A percentile compares a stretch with the other conserved stretches of the same genome.
Evolutionary conservation across 2,888 invertebrate species (phyloP).

Genomic region (Biston stratarius): DNA sequence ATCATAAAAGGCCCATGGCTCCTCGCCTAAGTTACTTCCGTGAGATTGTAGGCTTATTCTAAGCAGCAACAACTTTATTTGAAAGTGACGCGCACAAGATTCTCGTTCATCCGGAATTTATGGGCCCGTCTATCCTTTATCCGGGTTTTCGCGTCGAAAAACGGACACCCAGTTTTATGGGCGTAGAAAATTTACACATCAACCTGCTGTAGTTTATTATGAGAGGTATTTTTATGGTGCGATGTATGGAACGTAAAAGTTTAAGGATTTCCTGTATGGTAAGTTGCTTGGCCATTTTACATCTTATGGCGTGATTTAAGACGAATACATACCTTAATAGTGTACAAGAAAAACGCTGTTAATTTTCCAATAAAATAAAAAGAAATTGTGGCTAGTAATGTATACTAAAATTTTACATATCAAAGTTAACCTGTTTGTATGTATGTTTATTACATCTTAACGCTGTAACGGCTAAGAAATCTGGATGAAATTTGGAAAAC

Average conservation of each 20-base stretch:
- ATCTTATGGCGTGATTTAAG: conserved; percentile 4
- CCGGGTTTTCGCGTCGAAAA: conserved; percentile 50
- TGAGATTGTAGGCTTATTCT: conserved; percentile 59
- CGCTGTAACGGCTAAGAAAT: no score
- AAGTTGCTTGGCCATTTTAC: conserved; percentile 15
- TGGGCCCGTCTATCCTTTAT: conserved; percentile 58
- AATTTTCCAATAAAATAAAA: neutral
- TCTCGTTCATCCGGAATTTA: conserved; percentile 67
- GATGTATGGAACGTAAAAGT: conserved; percentile 42
- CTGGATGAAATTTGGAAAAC: no score
- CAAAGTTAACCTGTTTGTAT: no score
- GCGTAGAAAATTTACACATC: conserved; percentile 58
- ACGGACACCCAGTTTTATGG: conserved; percentile 57
- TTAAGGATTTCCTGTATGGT: conserved; percentile 32
- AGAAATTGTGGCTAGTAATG: no score
- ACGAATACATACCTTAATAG: neutral
- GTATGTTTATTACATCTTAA: no score
- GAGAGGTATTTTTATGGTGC: conserved; percentile 40
- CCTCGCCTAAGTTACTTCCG: conserved; percentile 40
- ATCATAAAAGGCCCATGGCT: conserved; percentile 23
- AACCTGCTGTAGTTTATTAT: conserved; percentile 46
- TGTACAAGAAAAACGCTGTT: no score
- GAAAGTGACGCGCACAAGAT: conserved; percentile 71
- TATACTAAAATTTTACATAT: no score
- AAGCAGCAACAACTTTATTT: conserved; percentile 72